Conservation (phyloP, 2,113 vertebrate species). For the Merops nubicus region DNA sequence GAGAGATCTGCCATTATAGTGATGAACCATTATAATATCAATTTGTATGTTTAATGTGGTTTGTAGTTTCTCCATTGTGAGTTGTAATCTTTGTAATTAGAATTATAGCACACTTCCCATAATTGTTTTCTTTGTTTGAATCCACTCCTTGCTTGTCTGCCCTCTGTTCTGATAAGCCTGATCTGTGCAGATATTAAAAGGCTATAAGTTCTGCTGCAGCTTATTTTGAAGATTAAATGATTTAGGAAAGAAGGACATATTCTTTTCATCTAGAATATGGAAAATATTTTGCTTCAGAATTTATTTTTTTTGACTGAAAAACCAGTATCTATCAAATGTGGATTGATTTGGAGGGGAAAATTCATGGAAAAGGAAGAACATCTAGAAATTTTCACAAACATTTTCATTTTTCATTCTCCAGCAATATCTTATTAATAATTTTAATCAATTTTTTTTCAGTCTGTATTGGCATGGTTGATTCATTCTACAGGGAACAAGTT, state of each 20-base stretch:
- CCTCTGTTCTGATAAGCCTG: neutral
- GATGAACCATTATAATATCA: neutral
- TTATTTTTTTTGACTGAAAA: neutral
- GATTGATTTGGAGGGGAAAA: neutral
- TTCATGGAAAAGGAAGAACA: neutral
- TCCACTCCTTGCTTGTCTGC: neutral
- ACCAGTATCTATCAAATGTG: rapidly evolving
- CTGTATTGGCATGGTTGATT: neutral
- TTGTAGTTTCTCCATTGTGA: neutral
- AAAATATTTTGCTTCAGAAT: neutral
- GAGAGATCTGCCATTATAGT: neutral
- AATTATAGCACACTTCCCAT: neutral
- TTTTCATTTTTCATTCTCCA: neutral
- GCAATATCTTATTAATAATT: neutral
- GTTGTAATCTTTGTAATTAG: neutral
- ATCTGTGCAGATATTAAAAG: neutral
- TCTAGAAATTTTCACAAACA: neutral
- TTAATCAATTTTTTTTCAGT: neutral
- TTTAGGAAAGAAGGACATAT: neutral
- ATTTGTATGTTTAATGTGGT: neutral
- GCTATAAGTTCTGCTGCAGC: neutral
- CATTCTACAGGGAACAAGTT: neutral
- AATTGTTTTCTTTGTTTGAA: neutral
- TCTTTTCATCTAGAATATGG: neutral
- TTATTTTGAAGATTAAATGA: neutral